These are phyloP conservation scores for Araneus ventricosus DNA, from an alignment of 1,140 invertebrate genomes.

Conservation along the genomic window DNA sequence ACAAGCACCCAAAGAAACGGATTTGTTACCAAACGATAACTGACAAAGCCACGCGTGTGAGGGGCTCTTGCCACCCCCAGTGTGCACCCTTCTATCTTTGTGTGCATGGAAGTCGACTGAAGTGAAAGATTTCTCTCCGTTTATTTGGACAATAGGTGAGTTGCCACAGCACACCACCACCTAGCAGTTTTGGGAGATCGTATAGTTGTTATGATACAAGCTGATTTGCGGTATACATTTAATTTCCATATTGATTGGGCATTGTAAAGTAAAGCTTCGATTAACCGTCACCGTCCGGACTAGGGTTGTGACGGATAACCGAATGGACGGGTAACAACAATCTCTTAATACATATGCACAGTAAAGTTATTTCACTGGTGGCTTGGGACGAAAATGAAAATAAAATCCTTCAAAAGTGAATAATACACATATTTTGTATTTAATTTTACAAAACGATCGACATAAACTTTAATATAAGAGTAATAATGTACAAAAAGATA, in stretches of 20 bases:
- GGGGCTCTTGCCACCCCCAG: not conserved
- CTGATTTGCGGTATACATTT: not conserved
- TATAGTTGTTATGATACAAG: not conserved
- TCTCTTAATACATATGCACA: too few relatives aligned
- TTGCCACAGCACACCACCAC: not conserved
- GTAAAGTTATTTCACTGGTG: too few relatives aligned
- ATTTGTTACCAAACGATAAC: conserved; percentile 59
- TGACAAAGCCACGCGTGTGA: not conserved
- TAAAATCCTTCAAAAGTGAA: too few relatives aligned
- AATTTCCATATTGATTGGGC: not conserved
- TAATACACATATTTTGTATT: too few relatives aligned
- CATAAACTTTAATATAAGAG: too few relatives aligned
- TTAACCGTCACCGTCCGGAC: too few relatives aligned
- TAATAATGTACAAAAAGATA: too few relatives aligned
- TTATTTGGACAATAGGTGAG: not conserved
- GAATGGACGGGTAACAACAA: too few relatives aligned
- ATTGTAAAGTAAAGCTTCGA: too few relatives aligned
- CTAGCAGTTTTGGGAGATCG: not conserved
- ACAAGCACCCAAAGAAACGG: conserved; percentile 57
- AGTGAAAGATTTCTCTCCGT: not conserved
- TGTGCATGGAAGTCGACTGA: not conserved
- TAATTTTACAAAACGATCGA: too few relatives aligned
- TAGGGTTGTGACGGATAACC: too few relatives aligned
- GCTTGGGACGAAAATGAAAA: too few relatives aligned
- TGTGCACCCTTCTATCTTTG: not conserved